A percentile compares a stretch with the other conserved stretches of the same genome.
These are phyloP conservation scores for Parasteatoda lunata DNA, from an alignment of 2,888 invertebrate genomes.

Conservation along the genomic window DNA sequence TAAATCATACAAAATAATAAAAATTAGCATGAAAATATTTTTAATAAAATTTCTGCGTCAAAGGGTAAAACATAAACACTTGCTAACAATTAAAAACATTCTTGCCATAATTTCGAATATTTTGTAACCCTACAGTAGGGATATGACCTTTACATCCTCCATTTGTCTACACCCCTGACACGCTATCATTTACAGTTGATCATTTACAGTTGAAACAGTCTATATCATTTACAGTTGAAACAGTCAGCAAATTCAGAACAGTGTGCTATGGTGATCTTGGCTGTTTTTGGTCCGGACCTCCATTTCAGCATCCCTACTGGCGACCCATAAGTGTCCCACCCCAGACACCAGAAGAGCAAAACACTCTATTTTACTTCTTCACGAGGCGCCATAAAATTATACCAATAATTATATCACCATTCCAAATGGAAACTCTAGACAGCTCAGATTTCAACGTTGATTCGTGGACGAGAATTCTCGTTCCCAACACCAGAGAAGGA, in stretches of 20 bases:
- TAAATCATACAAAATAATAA: too few species aligned
- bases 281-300: conserved; percentile 59
- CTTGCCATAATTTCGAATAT: too few species aligned
- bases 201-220: too few species aligned
- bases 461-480: conserved; percentile 40
- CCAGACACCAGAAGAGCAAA: conserved; percentile 22
- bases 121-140: too few species aligned
- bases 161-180: too few species aligned
- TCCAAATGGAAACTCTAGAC: not conserved
- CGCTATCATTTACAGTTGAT: too few species aligned
- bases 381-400: not conserved
- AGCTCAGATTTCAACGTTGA: conserved; percentile 9
- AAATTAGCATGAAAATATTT: too few species aligned
- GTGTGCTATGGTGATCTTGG: conserved; percentile 59
- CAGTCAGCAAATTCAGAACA: not conserved
- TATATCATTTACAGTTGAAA: too few species aligned
- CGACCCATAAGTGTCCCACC: conserved; percentile 68
- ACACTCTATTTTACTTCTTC: conserved; percentile 52
- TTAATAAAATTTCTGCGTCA: too few species aligned
- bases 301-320: conserved; percentile 56
- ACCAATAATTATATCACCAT: conserved; percentile 6
- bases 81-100: too few species aligned
- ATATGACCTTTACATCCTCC: too few species aligned
- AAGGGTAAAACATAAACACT: too few species aligned
- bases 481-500: conserved; percentile 40